Conservation (phyloP, 2,113 vertebrate genomes). For the Lipotes vexillifer region DNA sequence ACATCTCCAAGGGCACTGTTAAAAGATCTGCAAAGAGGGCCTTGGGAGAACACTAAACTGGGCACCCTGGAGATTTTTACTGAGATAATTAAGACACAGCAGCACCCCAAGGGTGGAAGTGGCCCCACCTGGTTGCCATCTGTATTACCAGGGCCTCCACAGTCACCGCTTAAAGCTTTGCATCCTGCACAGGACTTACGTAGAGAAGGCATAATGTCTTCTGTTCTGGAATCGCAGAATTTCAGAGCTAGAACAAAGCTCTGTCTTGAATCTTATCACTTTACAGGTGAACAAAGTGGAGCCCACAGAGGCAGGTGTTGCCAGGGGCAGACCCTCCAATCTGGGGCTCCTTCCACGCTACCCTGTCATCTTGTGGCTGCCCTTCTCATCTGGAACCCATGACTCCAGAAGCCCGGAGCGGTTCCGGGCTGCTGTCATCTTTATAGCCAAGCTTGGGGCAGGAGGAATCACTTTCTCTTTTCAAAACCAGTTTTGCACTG, state of each 20-base stretch:
- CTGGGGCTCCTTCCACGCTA: not conserved
- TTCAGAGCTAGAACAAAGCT: not conserved
- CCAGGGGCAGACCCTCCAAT: not conserved
- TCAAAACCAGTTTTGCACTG: not conserved
- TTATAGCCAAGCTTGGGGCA: not conserved
- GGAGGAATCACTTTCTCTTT: not conserved
- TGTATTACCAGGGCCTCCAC: not conserved
- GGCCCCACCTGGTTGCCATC: not conserved
- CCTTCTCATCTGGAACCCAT: not conserved
- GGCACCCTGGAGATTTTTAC: slow-evolving; percentile 27
- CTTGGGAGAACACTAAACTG: not conserved
- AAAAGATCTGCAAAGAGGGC: slow-evolving; percentile 2
- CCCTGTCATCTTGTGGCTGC: not conserved
- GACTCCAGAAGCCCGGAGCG: not conserved
- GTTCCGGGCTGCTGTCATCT: not conserved
- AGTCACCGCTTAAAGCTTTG: not conserved
- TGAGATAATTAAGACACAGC: slow-evolving; percentile 37
- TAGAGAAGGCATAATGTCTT: not conserved
- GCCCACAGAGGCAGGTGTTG: no score
- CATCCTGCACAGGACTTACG: not conserved
- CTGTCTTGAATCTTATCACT: not conserved
- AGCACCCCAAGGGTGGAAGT: not conserved
- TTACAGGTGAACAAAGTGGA: not conserved
- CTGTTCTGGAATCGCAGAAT: not conserved
- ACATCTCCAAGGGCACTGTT: slow-evolving; percentile 11